These are phyloP conservation scores for Sepiola atlantica DNA, from an alignment of 2,888 invertebrate species.

Conservation along the genomic window DNA sequence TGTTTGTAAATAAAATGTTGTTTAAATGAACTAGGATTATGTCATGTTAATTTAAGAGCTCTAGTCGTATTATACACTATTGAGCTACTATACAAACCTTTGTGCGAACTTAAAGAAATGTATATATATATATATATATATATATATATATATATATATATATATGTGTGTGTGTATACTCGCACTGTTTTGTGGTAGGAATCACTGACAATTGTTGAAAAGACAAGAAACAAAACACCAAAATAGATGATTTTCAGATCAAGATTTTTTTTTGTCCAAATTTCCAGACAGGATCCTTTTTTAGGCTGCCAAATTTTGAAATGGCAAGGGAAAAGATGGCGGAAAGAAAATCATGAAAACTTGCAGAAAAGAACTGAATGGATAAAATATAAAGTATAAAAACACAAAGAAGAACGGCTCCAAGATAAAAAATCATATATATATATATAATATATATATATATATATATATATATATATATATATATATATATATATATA, in stretches of 20 bases:
- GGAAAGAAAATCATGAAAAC: background rate
- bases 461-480: background rate
- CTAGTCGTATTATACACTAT: no score
- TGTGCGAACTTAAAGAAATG: no score
- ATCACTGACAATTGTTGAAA: background rate
- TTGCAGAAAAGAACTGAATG: background rate
- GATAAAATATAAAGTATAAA: background rate
- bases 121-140: no score
- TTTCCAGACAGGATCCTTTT: slow-evolving; percentile 18
- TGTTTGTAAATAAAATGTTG: no score
- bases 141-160: no score
- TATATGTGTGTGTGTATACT: no score
- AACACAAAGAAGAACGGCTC: background rate
- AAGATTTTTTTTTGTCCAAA: background rate
- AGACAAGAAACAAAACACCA: background rate
- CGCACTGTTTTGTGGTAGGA: background rate
- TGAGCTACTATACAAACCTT: no score
- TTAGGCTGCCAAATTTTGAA: slow-evolving; percentile 32
- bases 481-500: background rate
- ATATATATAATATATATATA: background rate
- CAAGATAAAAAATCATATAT: background rate
- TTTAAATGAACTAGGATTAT: no score
- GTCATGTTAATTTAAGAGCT: no score
- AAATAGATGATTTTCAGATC: slow-evolving; percentile 18
- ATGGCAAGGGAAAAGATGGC: background rate